Percentiles rank a stretch among this genome's conserved stretches.
These are phyloP conservation scores for Sebastes diploproa DNA, from an alignment of 2,797 vertebrate genomes.

Conservation along the genomic window DNA sequence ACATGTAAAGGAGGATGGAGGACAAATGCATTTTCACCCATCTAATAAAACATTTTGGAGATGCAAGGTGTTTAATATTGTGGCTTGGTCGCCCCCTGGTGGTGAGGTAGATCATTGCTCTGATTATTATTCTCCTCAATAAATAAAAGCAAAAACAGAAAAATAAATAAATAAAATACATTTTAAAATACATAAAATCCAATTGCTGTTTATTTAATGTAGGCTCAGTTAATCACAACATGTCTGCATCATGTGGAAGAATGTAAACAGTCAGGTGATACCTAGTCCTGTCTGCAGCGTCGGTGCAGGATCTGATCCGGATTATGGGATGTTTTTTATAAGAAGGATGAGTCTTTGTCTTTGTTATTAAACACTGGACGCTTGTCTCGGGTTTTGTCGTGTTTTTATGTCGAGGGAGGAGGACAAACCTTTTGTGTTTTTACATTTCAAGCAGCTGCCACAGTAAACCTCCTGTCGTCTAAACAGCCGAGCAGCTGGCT, in stretches of 20 bases:
- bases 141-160: neutral
- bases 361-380: neutral
- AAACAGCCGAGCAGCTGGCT: slow-evolving; percentile 48
- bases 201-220: fast-evolving
- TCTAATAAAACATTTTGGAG: neutral
- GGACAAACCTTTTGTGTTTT: neutral
- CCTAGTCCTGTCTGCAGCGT: neutral
- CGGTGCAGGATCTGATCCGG: slow-evolving; percentile 30
- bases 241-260: neutral
- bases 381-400: neutral
- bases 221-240: neutral
- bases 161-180: neutral
- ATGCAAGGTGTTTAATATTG: neutral
- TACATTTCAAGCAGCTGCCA: slow-evolving; percentile 16
- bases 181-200: fast-evolving
- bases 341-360: neutral
- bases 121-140: neutral
- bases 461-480: slow-evolving; percentile 1
- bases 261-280: slow-evolving; percentile 6
- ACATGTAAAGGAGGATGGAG: neutral
- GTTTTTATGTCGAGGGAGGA: neutral
- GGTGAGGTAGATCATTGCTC: neutral
- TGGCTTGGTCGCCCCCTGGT: neutral
- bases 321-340: neutral
- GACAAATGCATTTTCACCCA: neutral